Evolutionary conservation across 64 coral and sea anemone species (phyloP).

Genomic region (Montipora efflorescens): DNA sequence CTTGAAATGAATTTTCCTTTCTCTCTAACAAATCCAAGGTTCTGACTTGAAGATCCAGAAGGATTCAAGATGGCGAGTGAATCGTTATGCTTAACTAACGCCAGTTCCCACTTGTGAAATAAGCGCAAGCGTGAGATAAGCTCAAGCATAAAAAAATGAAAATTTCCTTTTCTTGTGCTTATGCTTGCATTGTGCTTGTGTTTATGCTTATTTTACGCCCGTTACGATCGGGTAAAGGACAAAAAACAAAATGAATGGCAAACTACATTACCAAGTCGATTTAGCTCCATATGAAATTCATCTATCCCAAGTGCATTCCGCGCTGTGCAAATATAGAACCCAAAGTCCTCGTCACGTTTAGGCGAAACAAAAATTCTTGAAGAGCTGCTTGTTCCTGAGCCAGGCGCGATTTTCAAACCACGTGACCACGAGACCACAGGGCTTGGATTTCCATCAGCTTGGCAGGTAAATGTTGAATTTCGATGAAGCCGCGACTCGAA

Average conservation of each 20-base stretch:
- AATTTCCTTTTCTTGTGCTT: too few relatives aligned
- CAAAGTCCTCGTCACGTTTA: not conserved
- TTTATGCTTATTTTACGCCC: too few relatives aligned
- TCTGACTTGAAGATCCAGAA: too few relatives aligned
- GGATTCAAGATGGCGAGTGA: too few relatives aligned
- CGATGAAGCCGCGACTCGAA: slow-evolving; percentile 23
- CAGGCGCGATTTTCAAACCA: not conserved
- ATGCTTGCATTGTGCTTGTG: too few relatives aligned
- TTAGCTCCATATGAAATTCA: not conserved
- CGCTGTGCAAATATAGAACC: slow-evolving; percentile 6
- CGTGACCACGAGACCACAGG: slow-evolving; percentile 17
- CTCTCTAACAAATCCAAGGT: too few relatives aligned
- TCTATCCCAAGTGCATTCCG: not conserved
- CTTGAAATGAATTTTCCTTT: too few relatives aligned
- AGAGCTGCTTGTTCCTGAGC: not conserved
- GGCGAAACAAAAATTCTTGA: not conserved
- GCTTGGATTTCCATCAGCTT: slow-evolving; percentile 10
- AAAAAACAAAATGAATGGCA: not conserved
- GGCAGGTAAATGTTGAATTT: not conserved
- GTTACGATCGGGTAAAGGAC: not conserved
- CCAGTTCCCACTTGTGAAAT: too few relatives aligned
- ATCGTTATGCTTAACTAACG: too few relatives aligned
- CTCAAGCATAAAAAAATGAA: too few relatives aligned
- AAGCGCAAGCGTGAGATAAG: too few relatives aligned
- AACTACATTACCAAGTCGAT: not conserved